phyloP scores from a whole-genome alignment of 2,797 vertebrate genomes.

The Crocodylus rhombifer region DNA sequence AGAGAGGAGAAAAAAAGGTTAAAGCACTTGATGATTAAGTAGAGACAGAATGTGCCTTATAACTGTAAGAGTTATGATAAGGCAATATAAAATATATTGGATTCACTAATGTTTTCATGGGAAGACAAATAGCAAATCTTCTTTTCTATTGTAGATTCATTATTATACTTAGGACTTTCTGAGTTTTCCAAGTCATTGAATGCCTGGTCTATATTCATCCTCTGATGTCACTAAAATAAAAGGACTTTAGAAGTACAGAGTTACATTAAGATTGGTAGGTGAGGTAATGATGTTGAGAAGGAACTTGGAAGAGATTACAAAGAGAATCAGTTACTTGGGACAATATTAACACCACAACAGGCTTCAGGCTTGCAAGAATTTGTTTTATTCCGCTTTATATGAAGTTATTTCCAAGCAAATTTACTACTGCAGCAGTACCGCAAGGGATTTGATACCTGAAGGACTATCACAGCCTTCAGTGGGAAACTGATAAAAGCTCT shows the following conservation, averaged over 20 bases:
- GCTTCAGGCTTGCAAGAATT: not conserved
- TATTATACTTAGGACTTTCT: not conserved
- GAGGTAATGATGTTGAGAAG: not conserved
- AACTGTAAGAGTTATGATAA: fast-evolving
- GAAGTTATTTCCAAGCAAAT: not conserved
- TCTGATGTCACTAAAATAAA: not conserved
- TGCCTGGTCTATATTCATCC: not conserved
- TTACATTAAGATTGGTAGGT: not conserved
- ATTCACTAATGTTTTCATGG: not conserved
- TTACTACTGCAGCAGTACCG: not conserved
- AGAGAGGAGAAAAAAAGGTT: not conserved
- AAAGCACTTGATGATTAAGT: fast-evolving
- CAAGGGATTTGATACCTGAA: not conserved
- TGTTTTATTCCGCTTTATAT: not conserved
- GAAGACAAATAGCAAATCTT: not conserved
- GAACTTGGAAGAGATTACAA: not conserved
- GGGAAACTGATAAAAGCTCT: not conserved
- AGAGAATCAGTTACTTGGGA: not conserved
- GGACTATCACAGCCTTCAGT: not conserved
- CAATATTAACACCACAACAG: not conserved
- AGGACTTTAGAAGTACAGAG: not conserved
- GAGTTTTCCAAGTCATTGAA: not conserved
- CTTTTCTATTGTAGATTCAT: not conserved
- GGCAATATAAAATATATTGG: not conserved
- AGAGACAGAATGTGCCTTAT: not conserved